Percentiles rank a stretch among this genome's conserved stretches.
Evolutionary conservation across 2,113 vertebrate genomes (phyloP).

Genomic region (Bubo bubo): DNA sequence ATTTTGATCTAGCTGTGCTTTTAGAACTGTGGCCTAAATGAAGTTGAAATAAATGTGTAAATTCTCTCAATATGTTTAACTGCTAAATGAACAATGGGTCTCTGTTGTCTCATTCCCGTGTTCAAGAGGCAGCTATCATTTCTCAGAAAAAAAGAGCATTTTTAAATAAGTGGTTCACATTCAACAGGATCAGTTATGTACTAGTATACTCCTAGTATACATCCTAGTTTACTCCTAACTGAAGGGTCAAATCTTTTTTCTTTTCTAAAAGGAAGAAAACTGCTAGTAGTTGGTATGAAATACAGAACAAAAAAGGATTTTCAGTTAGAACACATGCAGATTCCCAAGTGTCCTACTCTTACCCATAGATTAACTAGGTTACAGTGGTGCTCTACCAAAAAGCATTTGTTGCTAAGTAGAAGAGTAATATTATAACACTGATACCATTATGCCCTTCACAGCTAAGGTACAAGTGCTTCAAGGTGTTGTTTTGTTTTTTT

Average conservation of each 20-base stretch:
- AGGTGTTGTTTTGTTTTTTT: no score
- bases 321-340: neutral
- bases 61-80: neutral
- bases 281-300: neutral
- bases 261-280: neutral
- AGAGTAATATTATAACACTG: neutral
- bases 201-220: neutral
- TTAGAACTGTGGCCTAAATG: neutral
- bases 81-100: neutral
- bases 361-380: neutral
- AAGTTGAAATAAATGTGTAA: neutral
- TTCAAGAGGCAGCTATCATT: neutral
- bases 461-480: neutral
- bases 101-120: neutral
- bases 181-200: neutral
- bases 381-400: constrained; percentile 30
- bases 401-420: neutral
- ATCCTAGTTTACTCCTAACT: neutral
- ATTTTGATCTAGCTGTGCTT: neutral
- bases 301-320: neutral
- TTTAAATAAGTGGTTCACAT: neutral
- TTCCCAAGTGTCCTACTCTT: neutral
- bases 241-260: neutral
- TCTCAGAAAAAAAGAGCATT: neutral
- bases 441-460: neutral